A percentile compares a stretch with the other conserved stretches of the same genome.
Conservation (phyloP, 37 sponge, comb jelly and placozoan species). For the Halichondria panicea region DNA sequence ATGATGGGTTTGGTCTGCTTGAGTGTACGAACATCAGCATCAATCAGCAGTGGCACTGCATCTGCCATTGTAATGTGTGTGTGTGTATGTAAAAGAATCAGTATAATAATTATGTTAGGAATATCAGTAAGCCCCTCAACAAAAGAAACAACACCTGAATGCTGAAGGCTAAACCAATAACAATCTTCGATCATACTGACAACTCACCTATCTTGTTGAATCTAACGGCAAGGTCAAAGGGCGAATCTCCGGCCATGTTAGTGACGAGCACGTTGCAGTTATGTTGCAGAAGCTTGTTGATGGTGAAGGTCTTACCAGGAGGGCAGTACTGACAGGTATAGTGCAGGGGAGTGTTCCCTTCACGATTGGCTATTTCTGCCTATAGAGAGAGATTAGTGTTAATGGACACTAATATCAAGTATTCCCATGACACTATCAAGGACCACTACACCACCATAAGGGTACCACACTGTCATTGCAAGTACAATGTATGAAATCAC, state of each 20-base stretch:
- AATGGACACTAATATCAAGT: too few relatives aligned
- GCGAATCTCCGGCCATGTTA: slow-evolving; percentile 73
- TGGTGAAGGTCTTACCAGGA: slow-evolving; percentile 73
- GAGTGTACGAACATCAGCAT: slow-evolving; percentile 55
- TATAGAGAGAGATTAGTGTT: slow-evolving; percentile 19
- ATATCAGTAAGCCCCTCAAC: background rate
- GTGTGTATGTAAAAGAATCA: too few relatives aligned
- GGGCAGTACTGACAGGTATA: slow-evolving; percentile 80
- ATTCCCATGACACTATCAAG: background rate
- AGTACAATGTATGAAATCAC: too few relatives aligned
- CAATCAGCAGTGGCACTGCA: slow-evolving; percentile 74
- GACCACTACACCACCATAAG: background rate
- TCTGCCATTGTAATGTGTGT: too few relatives aligned
- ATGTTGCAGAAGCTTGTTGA: slow-evolving; percentile 68
- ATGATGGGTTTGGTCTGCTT: slow-evolving; percentile 33
- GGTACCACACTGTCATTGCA: background rate
- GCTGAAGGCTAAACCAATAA: background rate
- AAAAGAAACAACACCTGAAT: background rate
- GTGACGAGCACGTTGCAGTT: slow-evolving; percentile 28
- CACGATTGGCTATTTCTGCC: slow-evolving; percentile 44
- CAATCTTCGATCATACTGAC: background rate
- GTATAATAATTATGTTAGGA: background rate
- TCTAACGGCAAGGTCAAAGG: slow-evolving; percentile 79
- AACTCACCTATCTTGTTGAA: slow-evolving; percentile 70
- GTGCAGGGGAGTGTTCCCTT: slow-evolving; percentile 82